A percentile compares a stretch with the other conserved stretches of the same genome.
Conservation (phyloP, 2,888 invertebrate genomes). For the Labia minor region DNA sequence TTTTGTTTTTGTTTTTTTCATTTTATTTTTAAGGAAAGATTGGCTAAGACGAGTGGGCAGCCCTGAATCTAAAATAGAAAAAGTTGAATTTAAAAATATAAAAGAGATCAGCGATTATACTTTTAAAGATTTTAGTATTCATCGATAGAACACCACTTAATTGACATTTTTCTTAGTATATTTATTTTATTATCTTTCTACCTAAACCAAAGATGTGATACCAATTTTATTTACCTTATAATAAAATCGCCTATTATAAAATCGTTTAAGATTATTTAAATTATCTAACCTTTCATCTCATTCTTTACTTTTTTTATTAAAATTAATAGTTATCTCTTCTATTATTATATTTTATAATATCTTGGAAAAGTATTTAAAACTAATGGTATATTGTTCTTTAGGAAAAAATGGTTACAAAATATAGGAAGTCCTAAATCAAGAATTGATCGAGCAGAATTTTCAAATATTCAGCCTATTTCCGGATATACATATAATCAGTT, state of each 20-base stretch:
- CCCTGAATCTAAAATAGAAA: slow-evolving; percentile 61
- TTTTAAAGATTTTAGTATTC: slow-evolving; percentile 22
- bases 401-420: slow-evolving; percentile 47
- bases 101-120: slow-evolving; percentile 43
- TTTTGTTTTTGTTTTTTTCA: too few species aligned
- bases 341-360: too few species aligned
- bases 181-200: too few species aligned
- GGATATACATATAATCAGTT: slow-evolving; percentile 33
- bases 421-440: slow-evolving; percentile 64
- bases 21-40: slow-evolving; percentile 32
- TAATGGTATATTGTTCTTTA: slow-evolving; percentile 14
- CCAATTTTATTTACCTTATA: too few species aligned
- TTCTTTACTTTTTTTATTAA: too few species aligned
- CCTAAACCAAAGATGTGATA: too few species aligned
- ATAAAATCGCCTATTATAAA: too few species aligned
- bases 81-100: slow-evolving; percentile 56
- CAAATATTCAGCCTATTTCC: slow-evolving; percentile 47
- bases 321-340: too few species aligned
- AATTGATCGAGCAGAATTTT: slow-evolving; percentile 63
- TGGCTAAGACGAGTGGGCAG: slow-evolving; percentile 60
- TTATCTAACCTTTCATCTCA: too few species aligned
- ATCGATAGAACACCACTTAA: slow-evolving; percentile 15
- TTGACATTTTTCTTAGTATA: too few species aligned
- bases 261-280: too few species aligned
- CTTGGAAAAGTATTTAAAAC: too few species aligned